Evolutionary conservation across 2,888 invertebrate species (phyloP).

Genomic region (Alcis repandata): DNA sequence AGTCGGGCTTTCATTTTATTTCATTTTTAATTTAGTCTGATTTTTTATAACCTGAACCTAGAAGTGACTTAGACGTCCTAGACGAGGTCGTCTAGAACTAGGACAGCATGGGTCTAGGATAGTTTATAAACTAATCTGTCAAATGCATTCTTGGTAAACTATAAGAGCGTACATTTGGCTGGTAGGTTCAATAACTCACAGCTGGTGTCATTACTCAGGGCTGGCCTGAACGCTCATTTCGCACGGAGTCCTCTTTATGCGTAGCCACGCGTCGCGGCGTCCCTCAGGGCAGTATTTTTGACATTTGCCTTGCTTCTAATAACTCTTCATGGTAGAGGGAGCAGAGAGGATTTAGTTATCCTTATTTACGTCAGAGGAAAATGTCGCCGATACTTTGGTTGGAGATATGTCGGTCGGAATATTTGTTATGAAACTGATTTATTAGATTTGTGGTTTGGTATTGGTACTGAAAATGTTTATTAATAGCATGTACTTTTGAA

Average conservation of each 20-base stretch:
- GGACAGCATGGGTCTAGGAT: no score
- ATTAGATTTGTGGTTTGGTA: neutral
- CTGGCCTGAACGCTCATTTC: slow-evolving; percentile 53
- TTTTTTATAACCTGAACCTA: no score
- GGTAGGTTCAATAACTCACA: neutral
- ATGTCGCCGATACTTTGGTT: slow-evolving; percentile 16
- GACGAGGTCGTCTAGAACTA: no score
- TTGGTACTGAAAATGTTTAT: no score
- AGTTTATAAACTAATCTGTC: no score
- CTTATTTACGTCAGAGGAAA: slow-evolving; percentile 27
- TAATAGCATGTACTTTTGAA: no score
- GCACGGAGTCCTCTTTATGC: slow-evolving; percentile 62
- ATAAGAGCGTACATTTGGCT: neutral
- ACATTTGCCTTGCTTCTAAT: slow-evolving; percentile 59
- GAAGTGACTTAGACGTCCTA: no score
- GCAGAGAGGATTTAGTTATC: slow-evolving; percentile 13
- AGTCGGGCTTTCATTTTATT: no score
- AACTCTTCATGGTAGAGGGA: slow-evolving; percentile 19
- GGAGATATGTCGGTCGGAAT: slow-evolving; percentile 1
- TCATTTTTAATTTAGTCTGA: no score
- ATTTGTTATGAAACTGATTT: slow-evolving; percentile 23
- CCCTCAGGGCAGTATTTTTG: slow-evolving; percentile 60
- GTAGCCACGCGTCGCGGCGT: slow-evolving; percentile 55
- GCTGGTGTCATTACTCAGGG: slow-evolving; percentile 26
- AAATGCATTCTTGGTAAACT: no score